Base-by-base conservation (phyloP, 2,113 vertebrate genomes). In the Colaptes auratus region DNA sequence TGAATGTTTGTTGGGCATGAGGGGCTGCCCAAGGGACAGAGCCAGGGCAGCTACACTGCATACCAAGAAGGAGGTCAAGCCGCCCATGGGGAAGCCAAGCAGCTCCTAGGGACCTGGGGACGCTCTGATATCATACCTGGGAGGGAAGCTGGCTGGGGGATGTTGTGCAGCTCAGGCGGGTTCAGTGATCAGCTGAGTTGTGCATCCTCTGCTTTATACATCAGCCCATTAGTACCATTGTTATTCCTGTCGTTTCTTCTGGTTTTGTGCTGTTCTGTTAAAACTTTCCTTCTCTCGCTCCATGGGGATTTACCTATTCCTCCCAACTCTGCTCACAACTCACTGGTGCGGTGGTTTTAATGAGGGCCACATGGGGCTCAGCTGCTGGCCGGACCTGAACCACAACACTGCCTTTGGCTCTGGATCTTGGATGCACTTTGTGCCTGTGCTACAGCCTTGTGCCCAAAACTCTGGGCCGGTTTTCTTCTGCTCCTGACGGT, bases 1-100 rank as follows among this genome's bases (percentile, higher is more conserved):
- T 16, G 8, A 33, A 23, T 2, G 4, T 50, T 25, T 65, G 52
- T 1, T 2, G 33, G 30, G 33, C 2, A 3, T 42, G 39, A 7
- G 3, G 8, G 20, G 4, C 10, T 42, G 14, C n/a, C 35, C 55
- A 35, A 30, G 9, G 20, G 24, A 30, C 44, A 67, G 33, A 50
- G 20, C 9, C 24, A 24, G 30, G 24, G 18, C 25, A 53, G 27
- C 4, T 15, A 27, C 36, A 21, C 4, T 4, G 16, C 30, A 36
- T 20, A 13, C 10, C 4, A 21, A 36, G 56, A 31, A 31, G 10
- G 16, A 4, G 24, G n/a, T 23, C 11, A 53, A 42, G 18, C 23
- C 12, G 0, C 7, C 61, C 39, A 4, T 2, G 4, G 30, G 21
- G 25, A 59, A 31, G 15, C 14, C 50, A 50, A 42, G 24, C 12